A percentile compares a stretch with the other conserved stretches of the same genome.
These are phyloP conservation scores for Lochmaea capreae DNA, from an alignment of 2,888 invertebrate species.

Conservation along the genomic window DNA sequence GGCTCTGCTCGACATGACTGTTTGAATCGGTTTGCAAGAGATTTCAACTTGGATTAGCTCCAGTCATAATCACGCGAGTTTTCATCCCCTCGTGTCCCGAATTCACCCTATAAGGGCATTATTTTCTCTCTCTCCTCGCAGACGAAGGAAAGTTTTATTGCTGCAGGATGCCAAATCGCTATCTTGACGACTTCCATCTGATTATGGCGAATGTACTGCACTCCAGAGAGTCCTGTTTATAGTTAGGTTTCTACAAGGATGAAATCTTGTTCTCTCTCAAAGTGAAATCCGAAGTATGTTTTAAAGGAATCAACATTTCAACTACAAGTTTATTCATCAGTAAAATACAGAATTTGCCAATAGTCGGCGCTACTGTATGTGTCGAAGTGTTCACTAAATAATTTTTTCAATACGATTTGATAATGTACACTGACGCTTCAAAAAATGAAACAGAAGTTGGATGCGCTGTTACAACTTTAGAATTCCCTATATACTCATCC, in stretches of 20 bases:
- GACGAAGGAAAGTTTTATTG: slow-evolving; percentile 50
- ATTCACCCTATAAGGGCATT: slow-evolving; percentile 30
- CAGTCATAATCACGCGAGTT: slow-evolving; percentile 61
- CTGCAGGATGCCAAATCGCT: slow-evolving; percentile 42
- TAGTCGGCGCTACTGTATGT: too few species aligned
- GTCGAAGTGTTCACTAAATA: too few species aligned
- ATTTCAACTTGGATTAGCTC: slow-evolving; percentile 64
- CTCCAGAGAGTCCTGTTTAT: slow-evolving; percentile 15
- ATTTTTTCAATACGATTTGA: too few species aligned
- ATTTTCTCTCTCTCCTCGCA: slow-evolving; percentile 45
- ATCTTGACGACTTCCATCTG: slow-evolving; percentile 36
- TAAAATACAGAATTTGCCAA: too few species aligned
- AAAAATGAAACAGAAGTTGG: too few species aligned
- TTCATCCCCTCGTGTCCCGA: slow-evolving; percentile 24
- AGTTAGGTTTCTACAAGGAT: slow-evolving; percentile 10
- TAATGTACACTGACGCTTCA: too few species aligned
- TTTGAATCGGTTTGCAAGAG: slow-evolving; percentile 63
- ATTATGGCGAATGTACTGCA: slow-evolving; percentile 14
- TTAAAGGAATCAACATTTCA: too few species aligned
- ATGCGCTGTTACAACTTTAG: too few species aligned
- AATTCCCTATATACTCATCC: too few species aligned
- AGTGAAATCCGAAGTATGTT: too few species aligned
- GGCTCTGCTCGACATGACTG: slow-evolving; percentile 63
- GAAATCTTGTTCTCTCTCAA: slow-evolving; percentile 4
- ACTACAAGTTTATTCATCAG: too few species aligned